Evolutionary conservation across 2,113 vertebrate species (phyloP).

Genomic region (Tamias sibiricus): DNA sequence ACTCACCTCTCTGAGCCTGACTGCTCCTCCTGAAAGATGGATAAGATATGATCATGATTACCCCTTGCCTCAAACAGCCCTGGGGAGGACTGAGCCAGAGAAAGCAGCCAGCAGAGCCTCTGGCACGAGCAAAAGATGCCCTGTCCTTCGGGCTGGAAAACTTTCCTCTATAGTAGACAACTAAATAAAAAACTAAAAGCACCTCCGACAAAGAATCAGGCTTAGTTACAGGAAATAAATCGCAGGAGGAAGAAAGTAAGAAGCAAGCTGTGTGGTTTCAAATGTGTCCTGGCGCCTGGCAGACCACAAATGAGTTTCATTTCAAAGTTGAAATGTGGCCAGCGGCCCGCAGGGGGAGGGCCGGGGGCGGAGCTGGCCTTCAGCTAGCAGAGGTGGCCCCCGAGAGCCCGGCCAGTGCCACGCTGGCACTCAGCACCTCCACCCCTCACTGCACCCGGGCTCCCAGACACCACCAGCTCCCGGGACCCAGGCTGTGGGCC

Average conservation of each 20-base stretch:
- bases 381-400: accelerated
- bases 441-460: not conserved
- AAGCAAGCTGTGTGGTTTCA: slow-evolving; percentile 49
- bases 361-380: not conserved
- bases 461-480: not conserved
- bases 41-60: too few relatives aligned
- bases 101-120: not conserved
- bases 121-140: accelerated
- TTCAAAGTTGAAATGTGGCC: not conserved
- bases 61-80: not conserved
- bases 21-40: not conserved
- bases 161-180: not conserved
- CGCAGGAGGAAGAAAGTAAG: slow-evolving; percentile 42
- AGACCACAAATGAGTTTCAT: not conserved
- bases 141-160: not conserved
- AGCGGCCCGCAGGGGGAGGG: accelerated
- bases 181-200: not conserved
- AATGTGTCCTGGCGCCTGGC: not conserved
- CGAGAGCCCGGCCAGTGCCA: accelerated
- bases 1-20: not conserved
- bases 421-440: accelerated
- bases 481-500: not conserved
- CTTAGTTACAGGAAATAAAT: slow-evolving; percentile 55
- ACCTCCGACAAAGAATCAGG: not conserved
- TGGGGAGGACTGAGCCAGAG: too few relatives aligned